These are phyloP conservation scores for Dermolepida albohirtum DNA, from an alignment of 2,888 invertebrate species.

Conservation along the genomic window DNA sequence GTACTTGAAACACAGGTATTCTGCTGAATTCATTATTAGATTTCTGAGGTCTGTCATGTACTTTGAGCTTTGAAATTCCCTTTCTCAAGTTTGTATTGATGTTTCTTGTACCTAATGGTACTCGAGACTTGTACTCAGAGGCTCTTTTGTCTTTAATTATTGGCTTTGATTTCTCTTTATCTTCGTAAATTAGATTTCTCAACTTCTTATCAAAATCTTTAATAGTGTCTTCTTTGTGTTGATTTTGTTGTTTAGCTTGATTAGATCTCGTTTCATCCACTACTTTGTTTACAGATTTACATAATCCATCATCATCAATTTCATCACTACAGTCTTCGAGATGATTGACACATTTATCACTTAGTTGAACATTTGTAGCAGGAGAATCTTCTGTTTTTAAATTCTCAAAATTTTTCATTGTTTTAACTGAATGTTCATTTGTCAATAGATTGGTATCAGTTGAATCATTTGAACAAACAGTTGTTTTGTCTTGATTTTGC, in stretches of 20 bases:
- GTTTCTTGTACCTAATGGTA: constrained; percentile 58
- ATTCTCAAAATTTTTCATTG: too few relatives aligned
- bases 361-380: too few relatives aligned
- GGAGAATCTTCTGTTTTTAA: too few relatives aligned
- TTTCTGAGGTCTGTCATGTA: constrained; percentile 60
- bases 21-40: constrained; percentile 54
- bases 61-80: constrained; percentile 55
- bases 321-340: too few relatives aligned
- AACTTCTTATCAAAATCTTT: constrained; percentile 65
- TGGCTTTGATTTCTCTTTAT: constrained; percentile 59
- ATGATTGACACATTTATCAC: too few relatives aligned
- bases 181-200: constrained; percentile 72
- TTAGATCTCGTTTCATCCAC: background rate
- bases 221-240: constrained; percentile 47
- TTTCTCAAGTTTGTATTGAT: constrained; percentile 52
- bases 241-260: background rate
- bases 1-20: constrained; percentile 61
- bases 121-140: constrained; percentile 52
- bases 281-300: background rate
- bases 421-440: too few relatives aligned
- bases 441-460: too few relatives aligned
- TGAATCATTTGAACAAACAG: too few relatives aligned
- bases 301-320: background rate
- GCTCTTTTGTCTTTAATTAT: constrained; percentile 41
- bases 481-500: background rate